These are phyloP conservation scores for Beroe ovata DNA, from an alignment of 37 sponge, comb jelly and placozoan genomes.

Conservation along the genomic window DNA sequence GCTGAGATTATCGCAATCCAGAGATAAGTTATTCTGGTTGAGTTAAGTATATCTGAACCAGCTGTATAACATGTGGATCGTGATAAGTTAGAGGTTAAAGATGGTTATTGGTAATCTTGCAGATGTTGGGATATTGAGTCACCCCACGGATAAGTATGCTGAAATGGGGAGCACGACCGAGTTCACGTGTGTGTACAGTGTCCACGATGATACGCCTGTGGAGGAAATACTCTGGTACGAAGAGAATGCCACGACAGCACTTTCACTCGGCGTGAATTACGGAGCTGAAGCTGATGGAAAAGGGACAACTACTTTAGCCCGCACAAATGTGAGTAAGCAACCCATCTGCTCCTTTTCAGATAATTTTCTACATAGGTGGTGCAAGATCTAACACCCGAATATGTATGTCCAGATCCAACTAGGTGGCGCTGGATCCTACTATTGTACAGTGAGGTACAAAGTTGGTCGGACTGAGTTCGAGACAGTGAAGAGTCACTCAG, in stretches of 20 bases:
- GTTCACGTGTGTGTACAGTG: background rate
- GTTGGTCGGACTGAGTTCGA: background rate
- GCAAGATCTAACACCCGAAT: too few relatives aligned
- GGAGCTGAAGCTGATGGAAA: background rate
- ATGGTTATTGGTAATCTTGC: too few relatives aligned
- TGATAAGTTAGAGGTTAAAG: too few relatives aligned
- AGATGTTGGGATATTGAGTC: too few relatives aligned
- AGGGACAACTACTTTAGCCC: slow-evolving; percentile 35
- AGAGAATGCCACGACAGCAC: background rate
- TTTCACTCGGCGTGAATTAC: background rate
- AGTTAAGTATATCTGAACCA: too few relatives aligned
- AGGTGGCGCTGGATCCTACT: slow-evolving; percentile 37
- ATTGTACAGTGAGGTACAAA: background rate
- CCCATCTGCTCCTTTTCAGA: too few relatives aligned
- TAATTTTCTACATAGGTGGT: too few relatives aligned
- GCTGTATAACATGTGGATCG: too few relatives aligned
- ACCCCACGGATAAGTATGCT: slow-evolving; percentile 16
- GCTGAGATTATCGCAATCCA: too few relatives aligned
- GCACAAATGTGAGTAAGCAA: background rate
- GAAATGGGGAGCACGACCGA: background rate
- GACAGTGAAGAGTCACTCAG: background rate
- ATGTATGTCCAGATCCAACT: too few relatives aligned
- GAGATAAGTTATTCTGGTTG: too few relatives aligned
- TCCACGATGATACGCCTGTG: background rate
- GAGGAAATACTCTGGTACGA: background rate